Base-by-base conservation (phyloP, 1,140 invertebrate species). In the Drosophila kohkoa region DNA sequence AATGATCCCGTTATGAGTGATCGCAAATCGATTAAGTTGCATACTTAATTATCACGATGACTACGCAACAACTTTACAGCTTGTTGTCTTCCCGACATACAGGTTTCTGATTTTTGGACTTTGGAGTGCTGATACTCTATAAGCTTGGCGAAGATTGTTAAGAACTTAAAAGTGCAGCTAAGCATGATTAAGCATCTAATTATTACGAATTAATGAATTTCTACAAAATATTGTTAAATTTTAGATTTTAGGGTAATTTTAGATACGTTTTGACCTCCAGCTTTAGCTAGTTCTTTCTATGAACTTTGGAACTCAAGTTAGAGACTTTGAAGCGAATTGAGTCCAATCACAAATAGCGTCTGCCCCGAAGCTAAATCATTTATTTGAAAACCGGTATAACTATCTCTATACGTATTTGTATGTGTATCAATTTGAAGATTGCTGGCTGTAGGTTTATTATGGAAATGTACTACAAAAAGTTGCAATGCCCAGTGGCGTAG, bases 371-470 rank as follows among this genome's bases (percentile, higher is more conserved):
- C 16, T 73, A 45, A 52, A 59, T 68, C 20, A 60, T 67, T 43
- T 60, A 60, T 67, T 41, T 32, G 35, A 51, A 64, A 73, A 73
- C 64, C 70, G 38, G 70, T 65, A 32, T 65, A 46, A 38, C 20
- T 52, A 30, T 43, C 15, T 69, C 20, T 25, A 25, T 25, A 13
- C 51, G 7, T 46, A 25, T 38, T 16, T 15, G 10, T 10, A 63
- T 63, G 28, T 52, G 38, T 68, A 59, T 30, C 30, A 59, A 45
- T 45, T 8, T 54, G 38, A 45, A 54, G 28, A 46, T 54, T 20
- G 35, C 10, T 25, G 8, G 45, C 25, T 52, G 25, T 52, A n/a
- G 15, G 5, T 45, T 58, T 58, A 52, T 54, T 68, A 68, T 73
- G 55, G 64, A 67, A 67, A 67, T 38, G 46, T 67, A 52, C 32